Evolutionary conservation across 2,888 invertebrate species (phyloP), one percentile per base, ranked within the genome.

Genomic region (Seladonia tumulorum): DNA sequence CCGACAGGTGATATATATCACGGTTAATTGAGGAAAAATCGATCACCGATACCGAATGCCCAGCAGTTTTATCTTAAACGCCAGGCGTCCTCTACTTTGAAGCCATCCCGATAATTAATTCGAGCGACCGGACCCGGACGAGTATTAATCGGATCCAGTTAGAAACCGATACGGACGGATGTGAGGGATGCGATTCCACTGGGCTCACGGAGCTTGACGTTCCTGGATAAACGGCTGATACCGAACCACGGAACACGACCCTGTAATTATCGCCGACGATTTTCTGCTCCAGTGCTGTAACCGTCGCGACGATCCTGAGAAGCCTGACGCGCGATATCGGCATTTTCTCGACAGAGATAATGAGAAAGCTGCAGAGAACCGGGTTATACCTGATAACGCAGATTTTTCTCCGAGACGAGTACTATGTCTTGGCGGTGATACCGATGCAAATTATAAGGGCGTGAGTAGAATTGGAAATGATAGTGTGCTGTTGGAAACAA

Each of bases 11-110:
- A 86, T 82, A 73, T 79, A 79, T 76, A 78, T 63, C 57, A 22
- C 75, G 82, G 47, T 78, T 82, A 82, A 86, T 85, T 76, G 86
- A n/a, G 79, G 63, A 82, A 86, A 86, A 85, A 79, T 76, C 18
- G 63, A 8, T n/a, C 79, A 10, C 2, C 47, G 82, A 82, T 42
- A 66, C 22, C 39, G 42, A 25, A 47, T 22, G 47, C 68, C 47
- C 35, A 29, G 66, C 66, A 42, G 70, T 57, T 86, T 82, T 86
- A 86, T 85, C 82, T 86, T 76, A 79, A 86, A 82, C 77, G 63
- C 49, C 72, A 29, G 16, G 14, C 39, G 47, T 53, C 18, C 66
- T 8, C 22, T 35, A 49, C 60, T 42, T 42, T 35, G 63, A 14
- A n/a, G 29, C 29, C 39, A 45, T 45, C 74, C 1, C 35, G 68